Evolutionary conservation across 2,113 vertebrate species (phyloP).

Genomic region (Ameiurus melas): DNA sequence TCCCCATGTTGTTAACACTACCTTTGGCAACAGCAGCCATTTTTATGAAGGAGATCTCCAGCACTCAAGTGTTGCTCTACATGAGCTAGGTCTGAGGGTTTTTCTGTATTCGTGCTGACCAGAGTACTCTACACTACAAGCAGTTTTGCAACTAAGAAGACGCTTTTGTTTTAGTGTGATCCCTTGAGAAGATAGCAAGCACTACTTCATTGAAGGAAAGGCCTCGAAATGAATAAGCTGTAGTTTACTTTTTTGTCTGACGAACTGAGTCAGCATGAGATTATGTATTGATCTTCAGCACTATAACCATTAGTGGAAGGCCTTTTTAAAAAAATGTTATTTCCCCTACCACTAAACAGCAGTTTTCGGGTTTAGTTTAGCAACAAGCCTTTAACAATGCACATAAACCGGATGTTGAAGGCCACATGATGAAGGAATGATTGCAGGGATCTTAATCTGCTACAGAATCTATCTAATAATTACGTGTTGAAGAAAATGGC

Average conservation of each 20-base stretch:
- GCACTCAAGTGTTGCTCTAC: constrained; percentile 3
- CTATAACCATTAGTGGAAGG: constrained; percentile 23
- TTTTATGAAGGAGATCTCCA: constrained; percentile 32
- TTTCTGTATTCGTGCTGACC: neutral
- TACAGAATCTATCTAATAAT: neutral
- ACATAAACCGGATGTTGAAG: constrained; percentile 16
- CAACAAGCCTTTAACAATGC: constrained; percentile 20
- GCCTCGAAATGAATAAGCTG: constrained; percentile 67
- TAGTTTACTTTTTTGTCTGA: constrained; percentile 40
- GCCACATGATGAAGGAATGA: constrained; percentile 22
- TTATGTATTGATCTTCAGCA: constrained; percentile 16
- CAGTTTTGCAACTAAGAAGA: neutral
- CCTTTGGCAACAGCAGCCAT: neutral
- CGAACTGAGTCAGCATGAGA: constrained; percentile 6
- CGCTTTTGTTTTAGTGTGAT: neutral
- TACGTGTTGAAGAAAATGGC: constrained; percentile 5
- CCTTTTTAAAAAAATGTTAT: constrained; percentile 4
- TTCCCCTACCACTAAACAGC: neutral
- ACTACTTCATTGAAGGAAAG: constrained; percentile 61
- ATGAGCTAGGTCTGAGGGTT: neutral
- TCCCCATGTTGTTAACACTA: neutral
- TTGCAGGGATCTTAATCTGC: constrained; percentile 20
- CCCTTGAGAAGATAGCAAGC: constrained; percentile 59
- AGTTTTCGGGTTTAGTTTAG: neutral
- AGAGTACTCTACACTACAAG: constrained; percentile 17